Conservation (phyloP, 2,797 vertebrate genomes). For the Myotis myotis region DNA sequence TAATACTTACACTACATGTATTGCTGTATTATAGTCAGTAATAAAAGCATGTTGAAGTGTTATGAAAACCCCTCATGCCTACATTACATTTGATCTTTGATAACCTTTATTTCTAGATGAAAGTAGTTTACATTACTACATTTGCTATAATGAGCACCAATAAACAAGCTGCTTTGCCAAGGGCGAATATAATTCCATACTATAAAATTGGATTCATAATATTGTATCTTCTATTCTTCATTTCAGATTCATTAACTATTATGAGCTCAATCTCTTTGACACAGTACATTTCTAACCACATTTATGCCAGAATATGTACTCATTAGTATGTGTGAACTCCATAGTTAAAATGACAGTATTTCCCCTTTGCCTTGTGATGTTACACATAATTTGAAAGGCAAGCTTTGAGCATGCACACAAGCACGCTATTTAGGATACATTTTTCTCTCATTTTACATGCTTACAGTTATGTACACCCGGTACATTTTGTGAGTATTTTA, state of each 20-base stretch:
- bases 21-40: constrained; percentile 63
- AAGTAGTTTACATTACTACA: constrained; percentile 66
- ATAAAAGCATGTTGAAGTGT: constrained; percentile 70
- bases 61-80: constrained; percentile 70
- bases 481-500: background rate
- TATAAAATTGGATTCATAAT: constrained; percentile 69
- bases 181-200: constrained; percentile 59
- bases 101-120: constrained; percentile 75
- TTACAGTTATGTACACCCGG: background rate
- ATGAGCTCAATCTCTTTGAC: constrained; percentile 79
- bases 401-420: constrained; percentile 16
- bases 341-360: constrained; percentile 67
- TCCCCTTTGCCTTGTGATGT: constrained; percentile 32
- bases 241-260: constrained; percentile 80
- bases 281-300: constrained; percentile 79
- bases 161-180: constrained; percentile 74
- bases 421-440: background rate
- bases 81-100: constrained; percentile 69
- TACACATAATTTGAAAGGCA: constrained; percentile 66
- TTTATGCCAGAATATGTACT: constrained; percentile 74
- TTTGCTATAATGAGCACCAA: constrained; percentile 54
- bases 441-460: background rate
- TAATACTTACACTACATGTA: constrained; percentile 68
- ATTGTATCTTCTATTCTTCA: constrained; percentile 61
- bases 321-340: constrained; percentile 72